Base-by-base conservation (phyloP, 2,797 vertebrate genomes). In the Sardinella longiceps region DNA sequence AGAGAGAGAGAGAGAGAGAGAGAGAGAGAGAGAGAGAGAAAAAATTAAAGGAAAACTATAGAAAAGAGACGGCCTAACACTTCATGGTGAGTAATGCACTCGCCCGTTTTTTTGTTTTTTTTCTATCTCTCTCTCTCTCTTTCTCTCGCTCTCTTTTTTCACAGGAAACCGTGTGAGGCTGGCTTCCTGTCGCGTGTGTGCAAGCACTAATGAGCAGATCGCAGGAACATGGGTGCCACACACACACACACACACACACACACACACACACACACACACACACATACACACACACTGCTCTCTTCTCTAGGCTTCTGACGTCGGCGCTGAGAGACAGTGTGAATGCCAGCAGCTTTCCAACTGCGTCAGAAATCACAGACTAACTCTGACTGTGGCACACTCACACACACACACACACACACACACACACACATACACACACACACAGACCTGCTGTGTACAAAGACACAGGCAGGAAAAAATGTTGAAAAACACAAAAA, bases 81-180 rank as follows among this genome's bases (percentile, higher is more conserved):
- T 53, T 28, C 28, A 30, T 28, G 2, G 25, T 30, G 63, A 33
- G 63, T 66, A 66, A 33, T 66, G 63, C 25, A 3, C 58, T 28
- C 58, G 15, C 20, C 25, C 37, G 84, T 83, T 84, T 83, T 56
- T 39, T 84, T 81, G 87, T 85, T 46, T 45, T 50, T 28, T 66
- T 90, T 89, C 2, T 43, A 3, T 43, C 43, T 3, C 43, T 2
- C 43, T 43, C 43, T 43, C n/a, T n/a, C n/a, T n/a, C n/a, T n/a
- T n/a, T n/a, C 43, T 43, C 1, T 43, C 43, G 4, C 43, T 87
- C 86, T 46, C 48, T 50, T 28, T 66, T 90, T 89, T 90, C 80
- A 20, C 84, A 88, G 63, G 63, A 66, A 66, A 28, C 63, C 33
- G 25, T 66, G 28, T 30, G 10, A 63, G 48, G 58, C 25, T n/a